Evolutionary conservation across 30 jellyfish, hydroid and myxozoan species (phyloP), one percentile per base, ranked within the genome.

Genomic region (Haliclystus octoradiatus): DNA sequence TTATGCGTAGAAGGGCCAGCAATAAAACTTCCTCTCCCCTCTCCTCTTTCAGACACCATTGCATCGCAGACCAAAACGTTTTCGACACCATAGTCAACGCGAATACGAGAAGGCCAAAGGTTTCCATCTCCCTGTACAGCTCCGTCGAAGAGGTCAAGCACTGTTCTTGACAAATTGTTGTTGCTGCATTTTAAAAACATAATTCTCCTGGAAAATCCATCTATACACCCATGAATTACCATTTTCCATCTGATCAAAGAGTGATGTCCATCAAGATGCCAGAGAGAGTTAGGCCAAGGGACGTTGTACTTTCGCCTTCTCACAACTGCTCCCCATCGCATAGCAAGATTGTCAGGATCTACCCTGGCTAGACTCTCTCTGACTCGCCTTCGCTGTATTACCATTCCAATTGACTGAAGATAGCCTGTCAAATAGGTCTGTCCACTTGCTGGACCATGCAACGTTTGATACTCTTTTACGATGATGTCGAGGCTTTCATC

Each of bases 211-310:
- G 90, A 67, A 52, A 50, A 68, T 40, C 90, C 90, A 77, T 77
- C 90, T 66, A 77, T 77, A 57, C 27, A 65, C 3, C 85, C 85
- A 64, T 74, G 72, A 33, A 50, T 49, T 7, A 74, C 85, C 27
- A 74, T 5, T 15, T 31, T 33, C 85, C 90, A 67, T 31, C 66
- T 66, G 69, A 77, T 70, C 34, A 74, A 30, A 57, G 81, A 74
- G 34, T 74, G 82, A 32, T 74, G 85, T 26, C 73, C 82, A 53
- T 74, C 83, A 4, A 63, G 50, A 33, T 62, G 85, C 85, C 83
- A 74, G 4, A 75, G 75, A 0, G 80, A 75, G 65, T 65, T 75
- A 4, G 82, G 90, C n/a, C 90, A 77, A 33, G 82, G 78, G 40
- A 77, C 82, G 28, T 67, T 32, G 57, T 77, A 77, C 50, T 46